Evolutionary conservation across 1,140 invertebrate genomes (phyloP).

Genomic region (Zaprionus kolodkinae): DNA sequence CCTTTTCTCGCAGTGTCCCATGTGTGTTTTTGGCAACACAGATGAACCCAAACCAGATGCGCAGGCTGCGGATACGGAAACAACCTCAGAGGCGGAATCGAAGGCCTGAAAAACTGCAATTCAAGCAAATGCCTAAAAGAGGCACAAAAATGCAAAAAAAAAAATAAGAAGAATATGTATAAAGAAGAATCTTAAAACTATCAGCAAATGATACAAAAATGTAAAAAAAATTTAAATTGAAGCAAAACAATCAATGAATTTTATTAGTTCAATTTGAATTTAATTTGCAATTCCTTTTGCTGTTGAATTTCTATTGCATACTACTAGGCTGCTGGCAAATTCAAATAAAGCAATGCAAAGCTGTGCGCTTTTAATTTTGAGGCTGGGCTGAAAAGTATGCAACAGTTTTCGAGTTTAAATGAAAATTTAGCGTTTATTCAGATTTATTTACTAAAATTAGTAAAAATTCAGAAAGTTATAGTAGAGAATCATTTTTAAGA

Average conservation of each 20-base stretch:
- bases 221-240: slow-evolving; percentile 38
- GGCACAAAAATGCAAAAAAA: slow-evolving; percentile 54
- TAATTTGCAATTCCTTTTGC: not conserved
- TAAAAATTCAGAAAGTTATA: too few relatives aligned
- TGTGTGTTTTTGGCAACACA: slow-evolving; percentile 86
- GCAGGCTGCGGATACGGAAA: slow-evolving; percentile 84
- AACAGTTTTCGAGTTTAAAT: not conserved
- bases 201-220: slow-evolving; percentile 55
- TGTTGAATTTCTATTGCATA: not conserved
- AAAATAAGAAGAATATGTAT: slow-evolving; percentile 15
- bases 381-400: slow-evolving; percentile 4
- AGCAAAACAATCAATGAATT: not conserved
- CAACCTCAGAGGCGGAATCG: slow-evolving; percentile 73
- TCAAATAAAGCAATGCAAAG: not conserved
- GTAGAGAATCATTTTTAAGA: too few relatives aligned
- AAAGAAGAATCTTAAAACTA: slow-evolving; percentile 17
- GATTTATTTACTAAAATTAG: not conserved
- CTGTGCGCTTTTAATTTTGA: not conserved
- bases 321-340: not conserved
- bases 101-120: slow-evolving; percentile 51
- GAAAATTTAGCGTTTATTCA: not conserved
- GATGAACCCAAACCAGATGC: slow-evolving; percentile 77
- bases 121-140: slow-evolving; percentile 54
- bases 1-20: slow-evolving; percentile 86
- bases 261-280: not conserved